A percentile compares a stretch with the other conserved stretches of the same genome.
Conservation (phyloP, 2,113 vertebrate genomes). For the Cichladusa arquata region DNA sequence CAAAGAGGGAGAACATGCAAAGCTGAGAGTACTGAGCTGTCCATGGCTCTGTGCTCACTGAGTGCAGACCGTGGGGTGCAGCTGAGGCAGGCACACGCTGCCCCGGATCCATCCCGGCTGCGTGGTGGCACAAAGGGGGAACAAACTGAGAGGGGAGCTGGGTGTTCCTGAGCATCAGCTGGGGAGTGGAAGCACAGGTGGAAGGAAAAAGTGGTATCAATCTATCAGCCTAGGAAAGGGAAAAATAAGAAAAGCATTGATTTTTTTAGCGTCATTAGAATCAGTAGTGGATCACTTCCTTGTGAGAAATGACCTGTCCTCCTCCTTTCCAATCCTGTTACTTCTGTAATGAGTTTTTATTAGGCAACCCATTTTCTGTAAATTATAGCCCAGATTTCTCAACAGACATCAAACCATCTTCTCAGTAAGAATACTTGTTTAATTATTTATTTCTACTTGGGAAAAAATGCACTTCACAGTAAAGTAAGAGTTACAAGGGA, state of each 20-base stretch:
- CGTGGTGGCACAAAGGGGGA: background rate
- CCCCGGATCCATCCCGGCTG: background rate
- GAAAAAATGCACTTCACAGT: background rate
- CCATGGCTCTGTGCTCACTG: background rate
- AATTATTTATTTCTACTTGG: background rate
- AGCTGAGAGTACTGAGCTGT: background rate
- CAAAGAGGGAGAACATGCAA: background rate
- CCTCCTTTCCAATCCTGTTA: conserved; percentile 17
- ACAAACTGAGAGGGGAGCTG: background rate
- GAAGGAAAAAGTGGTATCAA: conserved; percentile 30
- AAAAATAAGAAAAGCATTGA: conserved; percentile 57
- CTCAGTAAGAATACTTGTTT: background rate
- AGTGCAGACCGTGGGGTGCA: background rate
- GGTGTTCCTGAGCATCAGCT: conserved; percentile 6
- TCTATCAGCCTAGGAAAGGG: conserved; percentile 40
- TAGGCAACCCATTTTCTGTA: conserved; percentile 16
- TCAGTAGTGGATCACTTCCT: conserved; percentile 43
- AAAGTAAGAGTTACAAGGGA: background rate
- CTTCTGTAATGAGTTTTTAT: conserved; percentile 46
- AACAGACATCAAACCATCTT: background rate
- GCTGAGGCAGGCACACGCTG: background rate
- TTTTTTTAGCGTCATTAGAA: conserved; percentile 46
- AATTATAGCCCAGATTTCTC: background rate
- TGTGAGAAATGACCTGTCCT: conserved; percentile 1
- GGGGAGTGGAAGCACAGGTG: background rate